Conservation (phyloP, 1,140 invertebrate genomes). For the Thaumatotibia leucotreta region DNA sequence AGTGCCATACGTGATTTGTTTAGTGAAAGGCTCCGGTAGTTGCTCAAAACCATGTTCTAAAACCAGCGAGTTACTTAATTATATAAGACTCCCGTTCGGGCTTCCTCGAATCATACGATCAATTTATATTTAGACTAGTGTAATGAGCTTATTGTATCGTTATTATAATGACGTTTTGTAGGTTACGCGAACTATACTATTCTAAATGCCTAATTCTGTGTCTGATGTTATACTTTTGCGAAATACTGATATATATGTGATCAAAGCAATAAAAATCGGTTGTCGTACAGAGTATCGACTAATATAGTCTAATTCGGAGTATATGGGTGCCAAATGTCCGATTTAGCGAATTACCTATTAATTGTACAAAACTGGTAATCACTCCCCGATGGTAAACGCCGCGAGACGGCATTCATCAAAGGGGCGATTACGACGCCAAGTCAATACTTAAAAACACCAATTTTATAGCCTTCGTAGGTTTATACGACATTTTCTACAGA, state of each 20-base stretch:
- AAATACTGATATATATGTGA: background rate
- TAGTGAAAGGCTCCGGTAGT: constrained; percentile 34
- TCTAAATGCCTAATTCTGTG: constrained; percentile 5
- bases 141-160: constrained; percentile 16
- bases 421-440: background rate
- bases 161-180: background rate
- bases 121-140: constrained; percentile 12
- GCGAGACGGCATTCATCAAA: background rate
- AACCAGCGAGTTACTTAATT: constrained; percentile 36
- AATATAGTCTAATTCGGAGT: background rate
- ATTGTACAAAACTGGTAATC: background rate
- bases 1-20: constrained; percentile 57
- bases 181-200: constrained; percentile 9
- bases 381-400: background rate
- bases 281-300: background rate
- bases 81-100: constrained; percentile 32
- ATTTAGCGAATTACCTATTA: background rate
- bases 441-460: constrained; percentile 20
- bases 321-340: background rate
- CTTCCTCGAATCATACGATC: constrained; percentile 45
- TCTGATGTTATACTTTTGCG: background rate
- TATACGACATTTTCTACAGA: constrained; percentile 29
- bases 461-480: constrained; percentile 18
- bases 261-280: constrained; percentile 9
- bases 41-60: constrained; percentile 42